Percentiles rank a stretch among this genome's conserved stretches.
phyloP scores from a whole-genome alignment of 1,140 invertebrate genomes.

The Drosophila nasuta region DNA sequence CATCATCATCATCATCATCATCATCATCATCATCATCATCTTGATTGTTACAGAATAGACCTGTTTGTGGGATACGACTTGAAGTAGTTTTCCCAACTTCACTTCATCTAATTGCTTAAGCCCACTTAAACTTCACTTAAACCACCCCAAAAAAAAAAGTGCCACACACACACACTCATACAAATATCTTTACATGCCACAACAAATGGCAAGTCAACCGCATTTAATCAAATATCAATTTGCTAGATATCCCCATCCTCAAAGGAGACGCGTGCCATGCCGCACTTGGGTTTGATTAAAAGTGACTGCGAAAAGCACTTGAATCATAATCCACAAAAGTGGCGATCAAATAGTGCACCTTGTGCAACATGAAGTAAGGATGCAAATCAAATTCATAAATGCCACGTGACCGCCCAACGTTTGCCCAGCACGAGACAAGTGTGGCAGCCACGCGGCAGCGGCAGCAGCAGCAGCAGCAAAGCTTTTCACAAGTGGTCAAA shows the following conservation, averaged over 20 bases:
- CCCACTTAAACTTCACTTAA: background rate
- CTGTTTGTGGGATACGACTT: constrained; percentile 39
- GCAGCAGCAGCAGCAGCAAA: constrained; percentile 6
- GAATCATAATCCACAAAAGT: constrained; percentile 61
- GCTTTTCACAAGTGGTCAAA: constrained; percentile 38
- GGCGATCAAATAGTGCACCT: constrained; percentile 51
- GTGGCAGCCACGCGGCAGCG: constrained; percentile 61
- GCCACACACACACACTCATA: background rate
- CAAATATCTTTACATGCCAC: background rate
- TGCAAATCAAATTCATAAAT: constrained; percentile 28
- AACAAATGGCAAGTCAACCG: background rate
- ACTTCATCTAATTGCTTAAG: constrained; percentile 26
- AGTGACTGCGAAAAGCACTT: constrained; percentile 44
- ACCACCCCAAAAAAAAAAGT: constrained; percentile 3
- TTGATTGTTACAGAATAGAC: constrained; percentile 32
- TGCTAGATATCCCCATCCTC: background rate
- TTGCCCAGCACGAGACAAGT: constrained; percentile 58
- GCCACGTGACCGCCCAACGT: constrained; percentile 66
- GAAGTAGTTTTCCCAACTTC: constrained; percentile 14
- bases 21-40: too few species aligned
- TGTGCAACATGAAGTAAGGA: constrained; percentile 13
- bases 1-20: background rate
- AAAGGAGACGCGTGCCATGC: constrained; percentile 29
- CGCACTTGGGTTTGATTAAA: constrained; percentile 21
- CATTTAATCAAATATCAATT: constrained; percentile 27